Evolutionary conservation across 2,888 invertebrate species (phyloP), one percentile per base, ranked within the genome.

Genomic region (Parochlus steinenii): DNA sequence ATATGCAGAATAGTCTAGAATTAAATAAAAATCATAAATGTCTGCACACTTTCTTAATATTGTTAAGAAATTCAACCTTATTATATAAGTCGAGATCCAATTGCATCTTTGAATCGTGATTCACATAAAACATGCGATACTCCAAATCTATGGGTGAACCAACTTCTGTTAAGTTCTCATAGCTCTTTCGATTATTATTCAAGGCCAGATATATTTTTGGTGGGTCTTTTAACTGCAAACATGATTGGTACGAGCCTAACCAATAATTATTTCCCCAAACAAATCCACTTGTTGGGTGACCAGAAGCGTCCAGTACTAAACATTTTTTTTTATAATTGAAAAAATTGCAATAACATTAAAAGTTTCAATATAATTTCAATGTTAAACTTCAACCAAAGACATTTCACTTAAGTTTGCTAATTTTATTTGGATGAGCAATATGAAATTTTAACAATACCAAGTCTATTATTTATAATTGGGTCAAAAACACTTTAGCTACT

Each of bases 241-340:
- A 36, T 42, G 12, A 40, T 5, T 43, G 45, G 22, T 48, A 49
- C 5, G 51, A 49, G 3, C 64, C 63, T 11, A 61, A 27, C 64
- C 64, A 64, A 16, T 55, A 53, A 47, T 62, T 63, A 43, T 63
- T 61, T 2, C 63, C 63, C 33, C 56, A 56, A 4, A 58, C 39
- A 41, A 63, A 64, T 10, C 61, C 61, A 1, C 55, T 36, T n/a
- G 46, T 47, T 1, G 62, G 56, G 31, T 45, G 44, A 6, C 64
- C 64, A 44, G 61, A 63, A 7, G 60, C 50, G 44, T 64, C 63
- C 25, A 62, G 40, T 46, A 56, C 63, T 56, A 39, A 33, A 49
- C 48, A 31, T 17, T n/a, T n/a, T n/a, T n/a, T n/a, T n/a, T n/a
- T n/a, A n/a, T n/a, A n/a, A n/a, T n/a, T n/a, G n/a, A n/a, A n/a